Conservation (phyloP, 2,888 invertebrate genomes). For the Heliconius sara region DNA sequence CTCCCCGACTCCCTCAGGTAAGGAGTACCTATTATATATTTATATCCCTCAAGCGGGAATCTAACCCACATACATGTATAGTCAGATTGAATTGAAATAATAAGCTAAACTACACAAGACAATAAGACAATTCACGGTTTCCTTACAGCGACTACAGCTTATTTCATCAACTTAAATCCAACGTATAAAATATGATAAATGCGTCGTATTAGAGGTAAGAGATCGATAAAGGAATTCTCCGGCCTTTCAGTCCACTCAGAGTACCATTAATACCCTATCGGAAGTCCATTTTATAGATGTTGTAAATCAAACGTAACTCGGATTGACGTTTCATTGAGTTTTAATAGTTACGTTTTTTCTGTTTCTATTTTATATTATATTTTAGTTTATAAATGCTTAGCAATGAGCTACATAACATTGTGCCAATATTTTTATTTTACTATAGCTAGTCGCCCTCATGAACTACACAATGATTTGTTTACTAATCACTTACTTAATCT, state of each 20-base stretch:
- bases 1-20: too few species aligned
- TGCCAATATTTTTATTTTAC: too few species aligned
- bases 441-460: neutral
- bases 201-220: conserved; percentile 1
- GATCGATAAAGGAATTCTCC: conserved; percentile 18
- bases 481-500: too few species aligned
- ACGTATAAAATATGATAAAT: conserved; percentile 11
- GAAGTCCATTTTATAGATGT: conserved; percentile 12
- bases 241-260: neutral
- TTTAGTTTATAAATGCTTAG: neutral
- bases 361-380: neutral
- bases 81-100: neutral
- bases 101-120: neutral
- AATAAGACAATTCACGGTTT: neutral
- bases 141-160: neutral
- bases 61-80: too few species aligned
- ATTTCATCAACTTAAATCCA: neutral
- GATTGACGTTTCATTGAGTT: conserved; percentile 14
- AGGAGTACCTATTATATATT: too few species aligned
- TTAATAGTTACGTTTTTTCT: neutral
- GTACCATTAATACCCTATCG: conserved; percentile 12
- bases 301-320: conserved; percentile 18
- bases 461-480: too few species aligned
- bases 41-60: too few species aligned
- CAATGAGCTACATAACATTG: neutral